A percentile compares a stretch with the other conserved stretches of the same genome.
Conservation (phyloP, 2,113 vertebrate species). For the Actinemys pallida region DNA sequence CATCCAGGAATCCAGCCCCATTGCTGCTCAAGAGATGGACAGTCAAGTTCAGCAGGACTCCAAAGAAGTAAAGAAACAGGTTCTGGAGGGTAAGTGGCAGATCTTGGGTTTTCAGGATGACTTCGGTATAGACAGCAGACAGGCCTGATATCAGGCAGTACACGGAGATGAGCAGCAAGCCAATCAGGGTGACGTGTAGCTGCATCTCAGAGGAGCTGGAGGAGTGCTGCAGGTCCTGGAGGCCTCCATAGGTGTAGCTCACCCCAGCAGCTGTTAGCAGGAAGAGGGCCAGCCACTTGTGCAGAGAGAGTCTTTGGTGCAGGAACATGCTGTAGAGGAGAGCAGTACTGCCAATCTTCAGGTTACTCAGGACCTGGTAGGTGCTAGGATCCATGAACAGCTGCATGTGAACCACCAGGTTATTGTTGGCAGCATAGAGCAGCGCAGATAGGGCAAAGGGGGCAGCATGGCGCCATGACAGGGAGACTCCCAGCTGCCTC, state of each 20-base stretch:
- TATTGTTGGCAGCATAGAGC: conserved; percentile 95
- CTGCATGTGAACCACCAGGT: conserved; percentile 94
- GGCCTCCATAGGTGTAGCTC: conserved; percentile 86
- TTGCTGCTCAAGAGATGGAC: conserved; percentile 76
- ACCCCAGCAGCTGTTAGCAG: conserved; percentile 87
- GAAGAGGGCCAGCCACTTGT: conserved; percentile 85
- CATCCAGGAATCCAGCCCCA: conserved; percentile 81
- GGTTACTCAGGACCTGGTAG: conserved; percentile 93
- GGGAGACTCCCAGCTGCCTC: not conserved
- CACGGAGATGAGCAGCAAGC: conserved; percentile 83
- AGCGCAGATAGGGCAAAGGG: conserved; percentile 90
- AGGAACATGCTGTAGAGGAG: conserved; percentile 89
- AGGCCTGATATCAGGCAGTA: conserved; percentile 91
- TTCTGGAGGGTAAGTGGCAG: conserved; percentile 93
- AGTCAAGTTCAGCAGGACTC: conserved; percentile 85
- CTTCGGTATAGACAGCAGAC: conserved; percentile 92
- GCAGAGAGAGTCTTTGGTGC: conserved; percentile 76
- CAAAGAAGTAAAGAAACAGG: conserved; percentile 92
- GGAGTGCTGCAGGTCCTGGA: conserved; percentile 59
- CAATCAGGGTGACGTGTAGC: conserved; percentile 84
- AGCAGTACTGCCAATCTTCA: conserved; percentile 92
- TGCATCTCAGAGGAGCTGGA: not conserved
- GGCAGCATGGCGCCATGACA: conserved; percentile 63
- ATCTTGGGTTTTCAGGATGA: conserved; percentile 87
- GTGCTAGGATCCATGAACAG: conserved; percentile 96